Evolutionary conservation across 2,888 invertebrate genomes (phyloP), one percentile per base, ranked within the genome.

Genomic region (Phortica magna): DNA sequence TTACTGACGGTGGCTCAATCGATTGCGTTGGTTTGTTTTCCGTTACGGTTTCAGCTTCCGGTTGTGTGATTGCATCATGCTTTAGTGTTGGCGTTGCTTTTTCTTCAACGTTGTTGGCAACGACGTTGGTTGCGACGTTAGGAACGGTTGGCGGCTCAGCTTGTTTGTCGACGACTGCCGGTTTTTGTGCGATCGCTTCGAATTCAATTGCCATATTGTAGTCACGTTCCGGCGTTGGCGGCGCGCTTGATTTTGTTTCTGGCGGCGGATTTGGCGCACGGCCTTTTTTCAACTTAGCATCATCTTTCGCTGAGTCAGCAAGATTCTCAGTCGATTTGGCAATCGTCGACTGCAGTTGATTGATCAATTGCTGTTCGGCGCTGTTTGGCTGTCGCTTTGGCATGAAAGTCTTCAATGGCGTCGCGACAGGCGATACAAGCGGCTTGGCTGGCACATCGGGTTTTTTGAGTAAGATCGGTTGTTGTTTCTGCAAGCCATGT

Each of bases 371-470:
- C 73, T 93, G 93, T 80, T 93, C 93, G 7, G 88, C 89, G 7
- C 80, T 76, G 76, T 82, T 83, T 83, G 89, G 86, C n/a, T 84
- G 83, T 83, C 94, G 93, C 81, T 94, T 94, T 31, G 55, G 31
- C 82, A 93, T 91, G 83, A 94, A 92, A 17, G 91, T 89, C 78
- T 92, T 94, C 85, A 94, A 93, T 76, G 93, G 92, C 68, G 94
- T 93, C 79, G 77, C 81, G 22, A 77, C 79, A 19, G 83, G 78
- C 39, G 81, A 73, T 7, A 94, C 91, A 80, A 84, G 79, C 0
- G 96, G 96, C 91, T 96, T 96, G 78, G 94, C 94, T 10, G 96
- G 96, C 78, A 96, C 92, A 83, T 94, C 94, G 0, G 96, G 96
- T 85, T 94, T 94, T 68, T 93, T 93, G n/a, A 91, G 91, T 42